Conservation (phyloP, 2,888 invertebrate species). For the Beris chalybata region DNA sequence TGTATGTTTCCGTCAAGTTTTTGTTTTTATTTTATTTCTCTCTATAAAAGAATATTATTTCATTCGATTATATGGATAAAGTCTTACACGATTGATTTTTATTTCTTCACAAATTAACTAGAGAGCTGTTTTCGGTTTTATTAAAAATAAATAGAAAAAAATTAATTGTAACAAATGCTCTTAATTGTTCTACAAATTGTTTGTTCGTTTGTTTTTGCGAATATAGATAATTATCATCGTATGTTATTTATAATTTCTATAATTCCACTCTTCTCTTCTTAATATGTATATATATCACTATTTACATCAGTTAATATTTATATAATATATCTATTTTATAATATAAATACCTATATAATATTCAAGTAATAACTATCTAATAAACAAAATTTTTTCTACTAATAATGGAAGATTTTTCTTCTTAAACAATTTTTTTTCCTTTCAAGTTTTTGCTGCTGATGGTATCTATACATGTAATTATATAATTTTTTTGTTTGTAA, state of each 20-base stretch:
- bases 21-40: too few species aligned
- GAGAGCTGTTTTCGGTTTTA: too few species aligned
- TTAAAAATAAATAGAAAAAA: constrained; percentile 26
- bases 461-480: background rate
- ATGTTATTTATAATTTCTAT: constrained; percentile 2
- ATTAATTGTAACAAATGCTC: constrained; percentile 27
- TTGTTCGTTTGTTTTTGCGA: too few species aligned
- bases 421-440: constrained; percentile 18
- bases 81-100: too few species aligned
- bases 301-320: constrained; percentile 33
- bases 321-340: constrained; percentile 2
- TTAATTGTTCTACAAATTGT: constrained; percentile 30
- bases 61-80: too few species aligned
- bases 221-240: constrained; percentile 17
- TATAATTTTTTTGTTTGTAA: too few species aligned
- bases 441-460: constrained; percentile 28
- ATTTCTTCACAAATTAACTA: too few species aligned
- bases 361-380: constrained; percentile 38
- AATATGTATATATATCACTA: constrained; percentile 34
- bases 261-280: background rate
- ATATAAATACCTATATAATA: constrained; percentile 32
- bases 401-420: constrained; percentile 1
- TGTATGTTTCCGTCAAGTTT: too few species aligned
- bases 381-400: constrained; percentile 26
- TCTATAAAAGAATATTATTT: too few species aligned